Percentiles rank a stretch among this genome's conserved stretches.
Evolutionary conservation across 2,888 invertebrate genomes (phyloP).

Genomic region (Cartodere bifasciata): DNA sequence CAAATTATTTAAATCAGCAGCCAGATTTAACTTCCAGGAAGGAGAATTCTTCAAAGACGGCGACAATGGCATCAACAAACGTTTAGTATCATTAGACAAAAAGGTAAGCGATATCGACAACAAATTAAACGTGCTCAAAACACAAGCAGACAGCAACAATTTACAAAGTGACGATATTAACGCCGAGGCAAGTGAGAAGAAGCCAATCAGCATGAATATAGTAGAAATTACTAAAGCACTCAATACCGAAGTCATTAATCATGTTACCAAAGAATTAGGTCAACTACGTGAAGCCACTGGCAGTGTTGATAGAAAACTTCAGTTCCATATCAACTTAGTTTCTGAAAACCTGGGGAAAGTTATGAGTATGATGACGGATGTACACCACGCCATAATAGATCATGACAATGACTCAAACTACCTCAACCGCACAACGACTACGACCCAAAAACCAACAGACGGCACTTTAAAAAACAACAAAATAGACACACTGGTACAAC

Average conservation of each 20-base stretch:
- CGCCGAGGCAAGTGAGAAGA: conserved; percentile 78
- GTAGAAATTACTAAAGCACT: conserved; percentile 75
- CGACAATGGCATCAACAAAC: conserved; percentile 4
- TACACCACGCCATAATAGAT: conserved; percentile 73
- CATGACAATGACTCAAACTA: conserved; percentile 22
- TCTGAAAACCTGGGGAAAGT: conserved; percentile 72
- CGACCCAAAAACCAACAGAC: conserved; percentile 43
- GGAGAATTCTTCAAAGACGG: conserved; percentile 10
- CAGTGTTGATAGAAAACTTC: conserved; percentile 67
- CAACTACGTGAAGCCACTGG: conserved; percentile 65
- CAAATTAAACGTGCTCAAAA: conserved; percentile 65
- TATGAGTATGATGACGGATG: conserved; percentile 64
- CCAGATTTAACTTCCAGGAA: conserved; percentile 10
- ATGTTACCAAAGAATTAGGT: conserved; percentile 69
- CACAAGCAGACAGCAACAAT: conserved; percentile 72
- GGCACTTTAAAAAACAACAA: conserved; percentile 48
- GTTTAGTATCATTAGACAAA: conserved; percentile 60
- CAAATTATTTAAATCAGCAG: conserved; percentile 51
- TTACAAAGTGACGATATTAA: conserved; percentile 69
- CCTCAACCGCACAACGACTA: conserved; percentile 43
- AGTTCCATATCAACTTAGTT: conserved; percentile 73
- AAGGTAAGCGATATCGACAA: conserved; percentile 75
- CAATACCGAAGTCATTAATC: conserved; percentile 66
- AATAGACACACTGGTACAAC: conserved; percentile 66
- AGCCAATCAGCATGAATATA: conserved; percentile 71